A percentile compares a stretch with the other conserved stretches of the same genome.
These are phyloP conservation scores for Aricia artaxerxes DNA, from an alignment of 2,888 invertebrate genomes.

Conservation along the genomic window DNA sequence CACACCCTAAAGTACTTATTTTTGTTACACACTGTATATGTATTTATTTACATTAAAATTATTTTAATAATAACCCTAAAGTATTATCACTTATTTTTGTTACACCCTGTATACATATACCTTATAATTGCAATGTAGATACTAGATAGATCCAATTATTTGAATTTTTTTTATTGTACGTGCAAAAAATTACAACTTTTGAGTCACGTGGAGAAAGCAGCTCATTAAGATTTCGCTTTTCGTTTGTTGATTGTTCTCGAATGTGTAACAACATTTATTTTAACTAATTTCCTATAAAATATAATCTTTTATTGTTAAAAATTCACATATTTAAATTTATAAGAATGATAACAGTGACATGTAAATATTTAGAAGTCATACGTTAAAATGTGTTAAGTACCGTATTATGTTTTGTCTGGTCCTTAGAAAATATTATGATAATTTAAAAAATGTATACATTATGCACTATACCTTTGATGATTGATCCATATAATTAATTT, in stretches of 20 bases:
- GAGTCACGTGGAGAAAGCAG: background rate
- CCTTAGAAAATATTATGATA: background rate
- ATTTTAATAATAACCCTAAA: no score
- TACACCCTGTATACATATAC: no score
- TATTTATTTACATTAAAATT: no score
- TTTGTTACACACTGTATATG: no score
- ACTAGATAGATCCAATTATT: no score
- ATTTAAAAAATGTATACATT: background rate
- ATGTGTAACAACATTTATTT: conserved; percentile 3
- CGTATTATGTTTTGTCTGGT: background rate
- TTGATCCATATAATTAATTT: no score
- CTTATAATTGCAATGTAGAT: no score
- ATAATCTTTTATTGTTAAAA: background rate
- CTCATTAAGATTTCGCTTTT: background rate
- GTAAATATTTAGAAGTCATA: background rate
- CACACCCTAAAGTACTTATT: no score
- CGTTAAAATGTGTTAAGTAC: background rate
- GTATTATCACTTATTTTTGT: no score
- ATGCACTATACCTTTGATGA: no score
- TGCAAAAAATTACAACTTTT: background rate
- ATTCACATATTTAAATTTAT: background rate
- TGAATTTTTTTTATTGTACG: background rate
- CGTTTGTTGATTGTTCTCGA: conserved; percentile 1
- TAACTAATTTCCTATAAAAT: background rate
- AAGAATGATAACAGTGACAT: background rate